A percentile compares a stretch with the other conserved stretches of the same genome.
Conservation (phyloP, 1,140 invertebrate genomes). For the Heliconius hewitsoni region DNA sequence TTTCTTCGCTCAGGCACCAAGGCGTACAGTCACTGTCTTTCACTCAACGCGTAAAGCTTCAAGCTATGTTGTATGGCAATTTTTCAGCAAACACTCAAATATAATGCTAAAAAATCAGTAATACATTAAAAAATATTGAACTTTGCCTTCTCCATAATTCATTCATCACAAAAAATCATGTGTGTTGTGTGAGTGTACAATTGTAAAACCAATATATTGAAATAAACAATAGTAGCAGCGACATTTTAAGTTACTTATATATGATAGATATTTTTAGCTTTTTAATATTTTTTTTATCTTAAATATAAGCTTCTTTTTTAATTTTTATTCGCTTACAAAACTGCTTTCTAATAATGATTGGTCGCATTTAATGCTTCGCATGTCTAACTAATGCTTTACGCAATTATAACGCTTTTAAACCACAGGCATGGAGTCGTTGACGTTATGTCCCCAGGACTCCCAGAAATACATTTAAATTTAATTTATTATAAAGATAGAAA, state of each 20-base stretch:
- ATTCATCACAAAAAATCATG: constrained; percentile 22
- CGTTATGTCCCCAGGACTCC: constrained; percentile 73
- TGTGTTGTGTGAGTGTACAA: constrained; percentile 26
- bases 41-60: too few relatives aligned
- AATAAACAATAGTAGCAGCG: neutral
- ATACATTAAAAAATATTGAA: neutral
- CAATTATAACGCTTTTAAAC: constrained; percentile 42
- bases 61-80: neutral
- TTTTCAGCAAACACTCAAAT: neutral
- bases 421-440: constrained; percentile 60
- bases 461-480: constrained; percentile 31
- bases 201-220: too few relatives aligned
- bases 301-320: constrained; percentile 1
- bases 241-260: neutral
- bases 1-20: too few relatives aligned
- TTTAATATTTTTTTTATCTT: neutral
- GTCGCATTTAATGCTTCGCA: constrained; percentile 31
- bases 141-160: constrained; percentile 29
- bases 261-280: neutral
- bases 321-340: constrained; percentile 1
- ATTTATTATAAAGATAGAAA: constrained; percentile 10
- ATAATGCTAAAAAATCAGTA: neutral
- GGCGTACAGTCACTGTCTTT: too few relatives aligned
- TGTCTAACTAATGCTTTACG: constrained; percentile 35
- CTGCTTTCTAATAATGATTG: constrained; percentile 24